phyloP scores from a whole-genome alignment of 2,113 vertebrate genomes.

The Sigmodon hispidus region DNA sequence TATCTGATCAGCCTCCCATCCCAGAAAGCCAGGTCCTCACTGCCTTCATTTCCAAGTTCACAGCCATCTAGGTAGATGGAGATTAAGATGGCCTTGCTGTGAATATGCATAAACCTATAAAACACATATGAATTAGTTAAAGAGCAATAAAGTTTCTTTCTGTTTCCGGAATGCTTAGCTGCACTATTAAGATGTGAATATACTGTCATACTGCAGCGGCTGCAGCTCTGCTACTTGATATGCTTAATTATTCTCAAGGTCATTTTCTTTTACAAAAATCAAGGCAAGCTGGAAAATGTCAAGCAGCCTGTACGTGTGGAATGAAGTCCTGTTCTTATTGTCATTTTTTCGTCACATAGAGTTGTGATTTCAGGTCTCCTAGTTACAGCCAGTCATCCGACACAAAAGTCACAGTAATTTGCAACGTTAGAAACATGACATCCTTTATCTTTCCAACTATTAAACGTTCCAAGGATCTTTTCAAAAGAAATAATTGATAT shows the following conservation, averaged over 20 bases:
- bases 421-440: background rate
- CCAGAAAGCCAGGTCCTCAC: background rate
- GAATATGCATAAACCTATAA: constrained; percentile 44
- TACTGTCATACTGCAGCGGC: constrained; percentile 65
- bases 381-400: constrained; percentile 38
- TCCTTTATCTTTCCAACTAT: constrained; percentile 23
- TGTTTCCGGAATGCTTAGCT: constrained; percentile 49
- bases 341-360: constrained; percentile 55
- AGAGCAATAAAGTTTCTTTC: constrained; percentile 51
- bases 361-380: constrained; percentile 61
- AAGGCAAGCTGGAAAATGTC: constrained; percentile 73
- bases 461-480: constrained; percentile 53
- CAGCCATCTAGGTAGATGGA: constrained; percentile 37
- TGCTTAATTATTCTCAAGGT: constrained; percentile 78
- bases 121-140: constrained; percentile 61
- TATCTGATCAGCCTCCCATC: constrained; percentile 36
- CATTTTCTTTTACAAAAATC: constrained; percentile 67
- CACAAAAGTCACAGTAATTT: constrained; percentile 46
- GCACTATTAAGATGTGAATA: constrained; percentile 64
- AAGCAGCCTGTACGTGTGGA: constrained; percentile 53
- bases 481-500: constrained; percentile 57
- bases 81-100: constrained; percentile 1
- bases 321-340: constrained; percentile 59
- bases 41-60: constrained; percentile 55
- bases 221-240: constrained; percentile 26